Base-by-base conservation (phyloP, 2,888 invertebrate species). In the Torymus texanus region DNA sequence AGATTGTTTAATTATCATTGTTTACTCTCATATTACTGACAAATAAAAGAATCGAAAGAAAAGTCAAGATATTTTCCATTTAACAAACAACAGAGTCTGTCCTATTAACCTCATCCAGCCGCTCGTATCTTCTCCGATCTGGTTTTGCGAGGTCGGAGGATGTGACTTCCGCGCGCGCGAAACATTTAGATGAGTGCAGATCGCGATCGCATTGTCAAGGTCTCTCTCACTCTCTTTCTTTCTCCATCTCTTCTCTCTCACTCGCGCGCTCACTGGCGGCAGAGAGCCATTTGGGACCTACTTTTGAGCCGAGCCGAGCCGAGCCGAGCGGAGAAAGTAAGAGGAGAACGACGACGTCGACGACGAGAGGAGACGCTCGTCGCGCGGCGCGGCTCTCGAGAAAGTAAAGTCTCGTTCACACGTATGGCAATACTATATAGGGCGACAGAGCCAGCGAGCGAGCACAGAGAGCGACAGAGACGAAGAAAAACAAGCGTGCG, bases 251-350 rank as follows among this genome's bases (percentile, higher is more conserved):
- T 66, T 66, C 16, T 65, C n/a, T 53, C n/a, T 14, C 56, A 24
- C 1, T 41, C 8, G 3, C 18, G 16, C 41, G 53, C 11, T 56
- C n/a, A 41, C 13, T 53, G 56, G 66, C 58, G 62, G 66, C 56
- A 68, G 84, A 84, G 85, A 84, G 84, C 86, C 87, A 87, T 88
- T 88, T 85, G 87, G 87, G 88, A 87, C 89, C 89, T 89, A 89
- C 89, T 88, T 89, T 87, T 88, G 83, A 83, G 62, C 16, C 85
- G 83, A 82, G 82, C 84, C 73, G 83, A 83, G 62, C 16, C 85
- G 83, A 82, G 82, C 84, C 73, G 58, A 41, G 41, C 70, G 85
- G 86, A 88, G 87, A 88, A 88, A 88, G 88, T 88, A 87, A 86
- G 85, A 87, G 84, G 84, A 85, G 83, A 73, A 59, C 81, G 83